Conservation (phyloP, 1,140 invertebrate species). For the Polypedilum vanderplanki region DNA sequence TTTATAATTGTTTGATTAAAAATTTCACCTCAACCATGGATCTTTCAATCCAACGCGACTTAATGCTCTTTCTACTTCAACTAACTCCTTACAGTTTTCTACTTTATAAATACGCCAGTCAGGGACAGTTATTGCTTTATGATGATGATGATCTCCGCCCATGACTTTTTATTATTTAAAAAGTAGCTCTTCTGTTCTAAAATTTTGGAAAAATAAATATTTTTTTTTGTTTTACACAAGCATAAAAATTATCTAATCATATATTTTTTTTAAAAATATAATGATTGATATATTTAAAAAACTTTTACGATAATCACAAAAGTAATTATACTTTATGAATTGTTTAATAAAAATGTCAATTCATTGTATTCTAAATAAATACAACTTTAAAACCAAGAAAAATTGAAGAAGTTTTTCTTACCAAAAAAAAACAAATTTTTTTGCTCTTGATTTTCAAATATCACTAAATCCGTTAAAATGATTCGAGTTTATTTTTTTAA, state of each 20-base stretch:
- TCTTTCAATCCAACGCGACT: constrained; percentile 62
- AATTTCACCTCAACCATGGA: constrained; percentile 64
- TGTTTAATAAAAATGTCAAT: too few relatives aligned
- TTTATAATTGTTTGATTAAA: neutral
- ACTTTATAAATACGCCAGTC: constrained; percentile 66
- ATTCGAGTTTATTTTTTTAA: too few relatives aligned
- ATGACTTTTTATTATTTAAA: constrained; percentile 38
- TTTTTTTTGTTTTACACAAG: neutral
- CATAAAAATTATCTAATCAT: neutral
- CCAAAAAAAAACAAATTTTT: too few relatives aligned
- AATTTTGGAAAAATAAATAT: neutral
- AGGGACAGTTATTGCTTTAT: constrained; percentile 52
- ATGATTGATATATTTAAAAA: neutral
- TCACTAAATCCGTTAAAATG: too few relatives aligned
- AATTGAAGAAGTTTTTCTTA: too few relatives aligned
- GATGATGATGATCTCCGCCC: constrained; percentile 48
- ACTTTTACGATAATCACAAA: neutral
- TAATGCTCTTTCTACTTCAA: constrained; percentile 52
- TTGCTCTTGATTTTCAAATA: too few relatives aligned
- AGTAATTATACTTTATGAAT: too few relatives aligned
- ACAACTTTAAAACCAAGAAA: neutral
- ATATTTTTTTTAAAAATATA: neutral
- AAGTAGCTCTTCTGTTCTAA: neutral
- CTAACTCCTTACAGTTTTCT: constrained; percentile 56
- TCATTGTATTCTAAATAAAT: neutral